Evolutionary conservation across 2,888 invertebrate genomes (phyloP).

Genomic region (Steinernema carpocapsae): DNA sequence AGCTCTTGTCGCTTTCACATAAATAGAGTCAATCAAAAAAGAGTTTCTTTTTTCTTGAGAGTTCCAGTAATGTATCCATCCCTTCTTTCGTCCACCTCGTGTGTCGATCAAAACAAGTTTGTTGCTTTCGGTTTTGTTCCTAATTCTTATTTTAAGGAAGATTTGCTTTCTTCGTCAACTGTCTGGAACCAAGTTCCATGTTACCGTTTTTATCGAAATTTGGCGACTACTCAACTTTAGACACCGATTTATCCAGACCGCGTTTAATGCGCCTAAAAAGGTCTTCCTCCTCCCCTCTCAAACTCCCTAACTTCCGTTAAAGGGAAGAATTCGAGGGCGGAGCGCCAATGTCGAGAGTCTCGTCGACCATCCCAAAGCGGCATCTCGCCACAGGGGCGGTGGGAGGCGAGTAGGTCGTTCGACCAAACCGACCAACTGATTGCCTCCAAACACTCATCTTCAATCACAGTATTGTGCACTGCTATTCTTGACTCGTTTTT

Average conservation of each 20-base stretch:
- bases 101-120: too few relatives aligned
- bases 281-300: conserved; percentile 31
- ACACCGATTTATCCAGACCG: too few relatives aligned
- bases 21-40: conserved; percentile 27
- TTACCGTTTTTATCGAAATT: too few relatives aligned
- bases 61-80: background rate
- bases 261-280: conserved; percentile 12
- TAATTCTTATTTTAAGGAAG: background rate
- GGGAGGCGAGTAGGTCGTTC: conserved; percentile 33
- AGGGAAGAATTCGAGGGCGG: conserved; percentile 32
- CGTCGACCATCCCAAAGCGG: conserved; percentile 32
- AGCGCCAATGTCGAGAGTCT: conserved; percentile 33
- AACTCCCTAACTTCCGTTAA: conserved; percentile 31
- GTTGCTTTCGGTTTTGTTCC: background rate
- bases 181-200: too few relatives aligned
- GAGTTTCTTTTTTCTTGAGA: background rate
- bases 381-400: conserved; percentile 35
- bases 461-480: conserved; percentile 1
- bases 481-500: background rate
- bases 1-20: conserved; percentile 3
- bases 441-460: background rate
- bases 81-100: too few relatives aligned
- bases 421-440: conserved; percentile 10
- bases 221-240: too few relatives aligned
- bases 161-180: too few relatives aligned